phyloP scores from a whole-genome alignment of 2,888 invertebrate species.

The Brachypalpus laphriformis region DNA sequence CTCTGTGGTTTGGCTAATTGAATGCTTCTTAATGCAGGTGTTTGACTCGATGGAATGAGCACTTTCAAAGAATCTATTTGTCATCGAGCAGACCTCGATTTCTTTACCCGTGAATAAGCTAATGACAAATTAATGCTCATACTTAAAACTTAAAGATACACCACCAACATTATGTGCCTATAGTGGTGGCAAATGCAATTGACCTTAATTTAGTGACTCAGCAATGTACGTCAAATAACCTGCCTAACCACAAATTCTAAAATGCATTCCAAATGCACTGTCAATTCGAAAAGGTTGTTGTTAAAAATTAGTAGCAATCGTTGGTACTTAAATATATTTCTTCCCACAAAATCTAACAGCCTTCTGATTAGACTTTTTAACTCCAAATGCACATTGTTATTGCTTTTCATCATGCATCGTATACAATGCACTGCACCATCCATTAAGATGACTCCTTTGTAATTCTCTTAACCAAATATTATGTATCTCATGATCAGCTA shows the following conservation, averaged over 20 bases:
- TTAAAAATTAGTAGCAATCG: not conserved
- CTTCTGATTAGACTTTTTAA: not conserved
- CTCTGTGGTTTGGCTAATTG: no score
- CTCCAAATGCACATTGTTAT: constrained; percentile 13
- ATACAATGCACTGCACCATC: not conserved
- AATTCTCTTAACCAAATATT: not conserved
- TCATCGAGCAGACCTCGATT: no score
- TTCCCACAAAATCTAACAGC: not conserved
- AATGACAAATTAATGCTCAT: no score
- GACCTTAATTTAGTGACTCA: not conserved
- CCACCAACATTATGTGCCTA: no score
- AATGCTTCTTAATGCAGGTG: no score
- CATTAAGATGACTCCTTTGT: not conserved
- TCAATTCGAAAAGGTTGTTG: not conserved
- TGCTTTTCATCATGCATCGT: constrained; percentile 14
- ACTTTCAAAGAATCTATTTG: no score
- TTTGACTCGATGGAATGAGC: no score
- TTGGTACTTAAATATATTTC: not conserved
- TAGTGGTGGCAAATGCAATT: no score
- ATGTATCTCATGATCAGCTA: constrained; percentile 1
- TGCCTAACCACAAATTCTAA: not conserved
- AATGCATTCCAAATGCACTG: not conserved
- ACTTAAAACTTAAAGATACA: no score
- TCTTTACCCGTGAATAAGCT: no score
- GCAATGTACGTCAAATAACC: not conserved